A percentile compares a stretch with the other conserved stretches of the same genome.
These are phyloP conservation scores for Ceratina japonica DNA, from an alignment of 1,140 invertebrate genomes.

Conservation along the genomic window DNA sequence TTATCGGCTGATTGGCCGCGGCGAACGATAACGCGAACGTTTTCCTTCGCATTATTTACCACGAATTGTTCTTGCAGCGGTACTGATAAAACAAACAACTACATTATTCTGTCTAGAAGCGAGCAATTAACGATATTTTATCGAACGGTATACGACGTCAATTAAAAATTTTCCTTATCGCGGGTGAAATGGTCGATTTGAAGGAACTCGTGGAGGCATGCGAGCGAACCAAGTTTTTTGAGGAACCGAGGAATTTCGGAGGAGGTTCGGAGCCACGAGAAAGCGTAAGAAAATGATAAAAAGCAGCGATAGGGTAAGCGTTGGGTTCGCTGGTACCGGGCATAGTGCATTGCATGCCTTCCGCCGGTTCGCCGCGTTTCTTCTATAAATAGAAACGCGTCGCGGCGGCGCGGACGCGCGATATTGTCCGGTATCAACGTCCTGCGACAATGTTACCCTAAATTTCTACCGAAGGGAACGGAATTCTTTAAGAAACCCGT, in stretches of 20 bases:
- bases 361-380: conserved; percentile 10
- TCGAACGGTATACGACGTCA: too few relatives aligned
- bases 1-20: not conserved
- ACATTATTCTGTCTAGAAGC: too few relatives aligned
- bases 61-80: too few relatives aligned
- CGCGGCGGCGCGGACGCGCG: conserved; percentile 25
- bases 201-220: too few relatives aligned
- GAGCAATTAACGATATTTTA: too few relatives aligned
- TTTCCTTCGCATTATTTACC: too few relatives aligned
- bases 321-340: not conserved
- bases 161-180: too few relatives aligned
- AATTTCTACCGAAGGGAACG: not conserved
- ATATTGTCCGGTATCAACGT: conserved; percentile 34
- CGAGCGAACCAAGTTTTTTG: too few relatives aligned
- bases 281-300: not conserved
- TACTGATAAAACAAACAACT: too few relatives aligned
- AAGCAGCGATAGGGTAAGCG: not conserved
- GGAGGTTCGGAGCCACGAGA: not conserved
- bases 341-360: not conserved
- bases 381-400: conserved; percentile 40
- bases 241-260: too few relatives aligned
- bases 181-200: too few relatives aligned
- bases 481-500: not conserved
- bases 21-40: too few relatives aligned
- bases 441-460: not conserved